Base-by-base conservation (phyloP, 1,140 invertebrate species). In the Lordiphosa clarofinis region DNA sequence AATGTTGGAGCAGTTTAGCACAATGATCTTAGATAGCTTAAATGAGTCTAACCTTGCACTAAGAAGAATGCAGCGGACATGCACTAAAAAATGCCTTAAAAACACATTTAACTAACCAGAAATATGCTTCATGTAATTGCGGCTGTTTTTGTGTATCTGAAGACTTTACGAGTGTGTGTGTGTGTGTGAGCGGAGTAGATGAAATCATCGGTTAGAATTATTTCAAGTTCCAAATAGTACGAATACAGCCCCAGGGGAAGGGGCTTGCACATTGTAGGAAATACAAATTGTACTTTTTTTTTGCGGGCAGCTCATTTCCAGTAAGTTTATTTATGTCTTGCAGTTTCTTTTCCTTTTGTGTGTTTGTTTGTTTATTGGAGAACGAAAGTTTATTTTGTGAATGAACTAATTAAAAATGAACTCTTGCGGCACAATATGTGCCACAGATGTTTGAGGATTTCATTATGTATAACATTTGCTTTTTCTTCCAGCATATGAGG, bases 181-280 rank as follows among this genome's bases (percentile, higher is more conserved):
- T 58, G 28, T 58, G 36, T 15, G 12, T n/a, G 65, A 43, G 44
- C 44, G 76, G 67, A 81, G 72, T 69, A 64, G 73, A 84, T 84
- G 78, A 84, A 84, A 84, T 84, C 78, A 84, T 84, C 78, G 73
- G 53, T 70, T 70, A 59, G 65, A 84, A 84, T 84, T 70, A 73
- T 69, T 82, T 78, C 69, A 65, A 60, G 73, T 84, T 78, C 58
- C 63, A 40, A 60, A 71, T 69, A 73, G 43, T 39, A 28, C 49
- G 54, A 54, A 53, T 50, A 56, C 10, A 56, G 19, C 36, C 31
- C 7, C 4, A 19, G 31, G 13, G 49, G 39, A 21, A 15, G 24
- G 5, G n/a, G 48, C 37, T 58, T 31, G 75, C 40, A 54, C 44
- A 56, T 47, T 56, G 39, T 46, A 73, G 44, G 48, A 44, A 61